A percentile compares a stretch with the other conserved stretches of the same genome.
phyloP scores from a whole-genome alignment of 2,888 invertebrate species.

The Steromphala cineraria region DNA sequence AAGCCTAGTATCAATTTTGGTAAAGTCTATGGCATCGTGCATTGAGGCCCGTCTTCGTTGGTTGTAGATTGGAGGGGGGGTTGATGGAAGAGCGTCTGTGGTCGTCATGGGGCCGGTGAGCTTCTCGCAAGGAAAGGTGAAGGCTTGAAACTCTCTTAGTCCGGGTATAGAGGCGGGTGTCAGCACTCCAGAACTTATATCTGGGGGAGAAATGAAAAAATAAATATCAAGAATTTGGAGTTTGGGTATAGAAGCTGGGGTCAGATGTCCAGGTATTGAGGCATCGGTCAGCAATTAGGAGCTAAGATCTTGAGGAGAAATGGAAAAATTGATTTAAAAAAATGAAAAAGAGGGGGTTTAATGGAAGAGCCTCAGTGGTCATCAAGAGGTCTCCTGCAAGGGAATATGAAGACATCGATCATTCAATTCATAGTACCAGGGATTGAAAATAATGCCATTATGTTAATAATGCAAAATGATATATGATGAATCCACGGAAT shows the following conservation, averaged over 20 bases:
- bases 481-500: too few species aligned
- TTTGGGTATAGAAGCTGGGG: too few species aligned
- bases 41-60: constrained; percentile 76
- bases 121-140: constrained; percentile 56
- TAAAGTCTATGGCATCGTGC: constrained; percentile 82
- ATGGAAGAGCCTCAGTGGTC: too few species aligned
- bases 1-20: constrained; percentile 70
- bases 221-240: not conserved
- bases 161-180: constrained; percentile 58
- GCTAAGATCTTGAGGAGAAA: constrained; percentile 39
- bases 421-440: too few species aligned
- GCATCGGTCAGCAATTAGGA: constrained; percentile 58
- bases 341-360: too few species aligned
- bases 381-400: too few species aligned
- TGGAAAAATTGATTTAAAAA: too few species aligned
- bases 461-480: too few species aligned
- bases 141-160: constrained; percentile 56
- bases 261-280: constrained; percentile 36
- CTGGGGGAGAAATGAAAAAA: constrained; percentile 24
- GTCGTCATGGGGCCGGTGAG: constrained; percentile 48
- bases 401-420: too few species aligned
- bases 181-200: constrained; percentile 52
- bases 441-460: too few species aligned
- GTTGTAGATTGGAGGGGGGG: constrained; percentile 47
- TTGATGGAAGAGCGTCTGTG: constrained; percentile 47